phyloP scores from a whole-genome alignment of 2,797 vertebrate genomes.

The Phoebastria nigripes region DNA sequence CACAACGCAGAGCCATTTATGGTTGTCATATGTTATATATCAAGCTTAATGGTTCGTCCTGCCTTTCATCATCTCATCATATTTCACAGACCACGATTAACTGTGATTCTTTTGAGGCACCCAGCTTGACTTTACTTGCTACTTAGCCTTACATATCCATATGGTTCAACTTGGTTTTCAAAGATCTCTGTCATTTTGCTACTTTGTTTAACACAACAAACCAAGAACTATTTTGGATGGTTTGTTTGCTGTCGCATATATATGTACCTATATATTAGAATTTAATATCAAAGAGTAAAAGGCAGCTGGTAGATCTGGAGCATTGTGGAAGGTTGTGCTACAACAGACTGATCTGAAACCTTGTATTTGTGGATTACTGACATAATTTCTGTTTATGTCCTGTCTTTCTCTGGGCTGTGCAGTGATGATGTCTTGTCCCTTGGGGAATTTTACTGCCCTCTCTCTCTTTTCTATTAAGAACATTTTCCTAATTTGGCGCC shows the following conservation, averaged over 20 bases:
- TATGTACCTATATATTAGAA: neutral
- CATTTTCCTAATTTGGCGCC: neutral
- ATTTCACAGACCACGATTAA: neutral
- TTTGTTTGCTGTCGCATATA: neutral
- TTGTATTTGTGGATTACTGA: neutral
- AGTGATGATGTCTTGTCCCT: neutral
- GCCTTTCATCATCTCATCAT: conserved; percentile 43
- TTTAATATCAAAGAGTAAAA: neutral
- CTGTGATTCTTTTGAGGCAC: neutral
- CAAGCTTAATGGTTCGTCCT: conserved; percentile 25
- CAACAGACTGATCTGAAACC: neutral
- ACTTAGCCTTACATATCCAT: neutral
- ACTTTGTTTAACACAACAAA: neutral
- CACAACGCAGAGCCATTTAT: neutral
- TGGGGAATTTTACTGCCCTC: neutral
- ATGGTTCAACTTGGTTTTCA: neutral
- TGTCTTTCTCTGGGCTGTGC: neutral
- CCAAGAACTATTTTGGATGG: neutral
- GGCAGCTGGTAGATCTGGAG: neutral
- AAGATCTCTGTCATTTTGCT: neutral
- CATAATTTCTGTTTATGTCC: neutral
- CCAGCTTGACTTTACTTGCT: neutral
- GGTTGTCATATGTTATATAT: conserved; percentile 39
- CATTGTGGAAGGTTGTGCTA: neutral
- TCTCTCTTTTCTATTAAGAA: neutral